Evolutionary conservation across 1,140 invertebrate species (phyloP), one percentile per base, ranked within the genome.

Genomic region (Armadillidium nasatum): DNA sequence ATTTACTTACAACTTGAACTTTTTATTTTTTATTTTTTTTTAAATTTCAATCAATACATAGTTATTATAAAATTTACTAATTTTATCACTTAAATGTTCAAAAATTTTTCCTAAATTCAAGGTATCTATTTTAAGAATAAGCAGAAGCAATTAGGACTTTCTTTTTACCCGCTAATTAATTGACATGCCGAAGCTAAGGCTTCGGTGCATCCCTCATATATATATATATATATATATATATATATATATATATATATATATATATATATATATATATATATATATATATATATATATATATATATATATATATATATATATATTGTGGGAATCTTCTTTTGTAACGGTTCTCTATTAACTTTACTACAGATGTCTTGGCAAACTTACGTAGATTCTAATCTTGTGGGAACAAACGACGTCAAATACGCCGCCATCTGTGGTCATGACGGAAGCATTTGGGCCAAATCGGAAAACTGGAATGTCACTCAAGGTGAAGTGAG

Each of bases 331-430:
- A 33, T 33, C 6, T 33, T 33, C 6, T 33, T 6, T 3, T 33
- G 33, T 33, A 33, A 33, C 33, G 6, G 33, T 33, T 2, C 7
- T 13, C 19, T 60, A 60, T 60, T 60, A n/a, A 1, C 22, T 23
- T 75, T 23, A 0, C 22, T 79, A 84, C 91, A 86, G 85, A 96
- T 95, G 94, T 95, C 93, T 90, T 97, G 94, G 94, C 94, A 96
- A 91, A 93, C 95, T 91, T 97, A 97, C 89, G 93, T 97, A 85
- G 94, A 96, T 88, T 96, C 95, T 89, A 94, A 97, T 88, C 91
- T 96, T 88, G 89, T 96, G 87, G 93, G 93, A 83, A 94, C 93
- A 84, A 91, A 90, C 86, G 94, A 93, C 90, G 93, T 95, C 82
- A 92, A 90, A 86, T 94, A 94, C 89, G 94, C 94, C 82, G 93